phyloP scores from a whole-genome alignment of 2,113 vertebrate species.

The Arenaria interpres region DNA sequence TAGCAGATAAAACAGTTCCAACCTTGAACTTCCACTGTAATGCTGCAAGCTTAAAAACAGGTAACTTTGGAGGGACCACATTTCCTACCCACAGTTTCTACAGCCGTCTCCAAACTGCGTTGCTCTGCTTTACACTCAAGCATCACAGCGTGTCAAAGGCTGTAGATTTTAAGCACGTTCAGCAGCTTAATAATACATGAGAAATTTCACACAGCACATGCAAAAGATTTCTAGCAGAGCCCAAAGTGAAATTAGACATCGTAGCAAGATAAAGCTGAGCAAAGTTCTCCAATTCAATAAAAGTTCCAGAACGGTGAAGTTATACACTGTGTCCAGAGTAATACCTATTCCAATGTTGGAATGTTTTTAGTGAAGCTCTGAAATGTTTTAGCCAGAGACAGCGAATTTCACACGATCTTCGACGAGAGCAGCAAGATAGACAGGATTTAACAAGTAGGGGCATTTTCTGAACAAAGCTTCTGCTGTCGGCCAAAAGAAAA shows the following conservation, averaged over 20 bases:
- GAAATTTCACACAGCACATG: background rate
- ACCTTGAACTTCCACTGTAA: background rate
- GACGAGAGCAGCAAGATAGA: background rate
- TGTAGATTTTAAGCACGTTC: background rate
- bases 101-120: background rate
- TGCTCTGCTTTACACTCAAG: background rate
- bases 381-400: constrained; percentile 66
- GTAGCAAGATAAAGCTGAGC: background rate
- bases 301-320: background rate
- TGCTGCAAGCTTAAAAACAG: background rate
- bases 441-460: background rate
- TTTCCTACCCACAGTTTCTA: background rate
- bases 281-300: background rate
- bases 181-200: background rate
- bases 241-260: background rate
- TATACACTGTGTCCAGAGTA: constrained; percentile 27
- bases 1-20: background rate
- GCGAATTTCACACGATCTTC: constrained; percentile 48
- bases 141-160: background rate
- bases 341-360: constrained; percentile 48
- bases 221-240: background rate
- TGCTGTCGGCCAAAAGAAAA: constrained; percentile 4
- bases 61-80: background rate
- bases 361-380: constrained; percentile 64
- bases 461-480: background rate